Evolutionary conservation across 2,113 vertebrate species (phyloP), one percentile per base, ranked within the genome.

Genomic region (Ondatra zibethicus): DNA sequence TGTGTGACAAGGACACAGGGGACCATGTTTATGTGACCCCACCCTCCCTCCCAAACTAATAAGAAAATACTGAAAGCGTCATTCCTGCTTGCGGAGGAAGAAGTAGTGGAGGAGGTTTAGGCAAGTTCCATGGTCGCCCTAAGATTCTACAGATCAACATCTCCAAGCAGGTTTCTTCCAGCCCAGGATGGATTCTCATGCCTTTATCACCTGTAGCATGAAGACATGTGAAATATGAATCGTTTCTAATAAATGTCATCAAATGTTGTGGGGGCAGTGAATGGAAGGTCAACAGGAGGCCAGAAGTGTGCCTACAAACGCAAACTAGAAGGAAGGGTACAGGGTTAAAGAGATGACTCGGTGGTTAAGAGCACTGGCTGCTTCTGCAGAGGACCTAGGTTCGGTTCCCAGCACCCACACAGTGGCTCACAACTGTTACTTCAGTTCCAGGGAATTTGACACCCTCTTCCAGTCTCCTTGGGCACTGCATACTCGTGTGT

Each of bases 161-260:
- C 66, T 33, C 52, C 27, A 65, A 16, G 50, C 66, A 77, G 50
- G 19, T 42, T 65, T 72, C 73, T 87, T 82, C 10, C 66, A 65
- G 33, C 29, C 21, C 47, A 91, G 50, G 9, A 45, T 47, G 72
- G 72, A 84, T 9, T 31, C 23, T 8, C 2, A 47, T 33, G 76
- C 27, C 47, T 85, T 87, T 27, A 73, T 45, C 88, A 52, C 25
- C 65, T 72, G 29, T 50, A 45, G 70, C 89, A 84, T 68, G 42
- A 23, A 89, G 29, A n/a, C 66, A 39, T 2, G 7, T 58, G 72
- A 91, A 88, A 90, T 19, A 33, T 29, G 19, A 72, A n/a, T 33
- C 29, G 45, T 55, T 52, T 70, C 76, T 33, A 88, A 75, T 87
- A 94, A 94, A 92, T 31, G n/a, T n/a, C 92, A 82, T 50, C 66